phyloP scores from a whole-genome alignment of 2,797 vertebrate genomes.

The Loriculus beryllinus region DNA sequence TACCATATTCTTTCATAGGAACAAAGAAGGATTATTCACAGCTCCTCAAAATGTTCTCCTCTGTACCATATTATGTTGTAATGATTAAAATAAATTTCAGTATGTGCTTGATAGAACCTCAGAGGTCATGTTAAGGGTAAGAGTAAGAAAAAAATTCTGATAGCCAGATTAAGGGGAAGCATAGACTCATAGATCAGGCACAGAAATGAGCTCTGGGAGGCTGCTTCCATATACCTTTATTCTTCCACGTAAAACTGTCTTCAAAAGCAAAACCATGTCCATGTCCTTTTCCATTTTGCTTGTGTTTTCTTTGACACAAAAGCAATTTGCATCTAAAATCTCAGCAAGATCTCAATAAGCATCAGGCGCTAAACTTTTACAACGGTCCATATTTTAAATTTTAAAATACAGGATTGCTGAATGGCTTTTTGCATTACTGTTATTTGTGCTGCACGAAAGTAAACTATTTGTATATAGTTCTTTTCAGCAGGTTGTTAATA shows the following conservation, averaged over 20 bases:
- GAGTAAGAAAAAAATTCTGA: not conserved
- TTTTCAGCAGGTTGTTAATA: not conserved
- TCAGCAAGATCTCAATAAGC: not conserved
- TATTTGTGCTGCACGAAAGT: rapidly evolving
- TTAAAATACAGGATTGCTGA: not conserved
- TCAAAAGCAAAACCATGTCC: not conserved
- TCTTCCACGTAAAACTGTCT: not conserved
- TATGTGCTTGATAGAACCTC: not conserved
- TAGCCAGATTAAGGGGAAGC: not conserved
- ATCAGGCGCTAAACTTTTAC: not conserved
- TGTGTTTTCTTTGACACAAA: not conserved
- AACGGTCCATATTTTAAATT: not conserved
- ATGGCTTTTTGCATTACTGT: not conserved
- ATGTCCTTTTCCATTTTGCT: not conserved
- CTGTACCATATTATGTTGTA: not conserved
- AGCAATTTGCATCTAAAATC: not conserved
- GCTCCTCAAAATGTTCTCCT: slow-evolving; percentile 30
- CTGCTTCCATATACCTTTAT: not conserved
- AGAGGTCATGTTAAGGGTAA: not conserved
- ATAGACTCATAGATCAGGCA: not conserved
- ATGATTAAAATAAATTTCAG: slow-evolving; percentile 35
- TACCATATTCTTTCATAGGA: not conserved
- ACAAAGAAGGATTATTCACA: slow-evolving; percentile 17
- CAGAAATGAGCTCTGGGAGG: not conserved
- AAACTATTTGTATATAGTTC: not conserved